Evolutionary conservation across 92 coral and sea anemone genomes (phyloP), one percentile per base, ranked within the genome.

Genomic region (Siderastrea radians): DNA sequence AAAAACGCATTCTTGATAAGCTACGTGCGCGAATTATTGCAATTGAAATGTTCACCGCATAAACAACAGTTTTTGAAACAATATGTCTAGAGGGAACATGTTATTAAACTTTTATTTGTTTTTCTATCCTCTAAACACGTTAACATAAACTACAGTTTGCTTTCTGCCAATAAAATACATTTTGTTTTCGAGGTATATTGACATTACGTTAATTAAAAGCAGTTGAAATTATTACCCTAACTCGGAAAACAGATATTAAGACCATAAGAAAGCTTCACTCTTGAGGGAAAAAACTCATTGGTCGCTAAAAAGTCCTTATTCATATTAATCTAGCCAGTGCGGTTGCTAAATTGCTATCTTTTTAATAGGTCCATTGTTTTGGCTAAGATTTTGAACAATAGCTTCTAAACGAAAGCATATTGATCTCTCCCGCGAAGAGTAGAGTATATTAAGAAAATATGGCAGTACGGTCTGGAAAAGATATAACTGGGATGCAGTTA

Each of bases 41-140:
- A 68, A 55, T 53, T 54, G 7, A 51, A 44, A 43, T 68, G 65
- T 68, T 78, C 7, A 19, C 2, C 2, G n/a, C 53, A 48, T 67
- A 68, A 81, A 81, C 49, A 80, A 52, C 13, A 15, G 77, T n/a
- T 69, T 14, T 6, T 26, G 17, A 46, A 53, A 68, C 60, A 46
- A 45, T 68, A 12, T 47, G 65, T 54, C 76, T 9, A 16, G 66
- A 59, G 17, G 19, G 63, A 57, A 26, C 13, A 81, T 52, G 45
- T 62, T 72, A 83, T 59, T 58, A 48, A 62, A 72, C 4, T 49
- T 83, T 49, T 57, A 83, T 83, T 83, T 83, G 62, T 43, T 82
- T 82, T 82, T 14, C 8, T 58, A 6, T 57, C 17, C 0, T 26
- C 57, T 50, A 15, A 67, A 44, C 70, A 38, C 55, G 54, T 54